Base-by-base conservation (phyloP, 2,113 vertebrate genomes). In the Dermatemys mawii region DNA sequence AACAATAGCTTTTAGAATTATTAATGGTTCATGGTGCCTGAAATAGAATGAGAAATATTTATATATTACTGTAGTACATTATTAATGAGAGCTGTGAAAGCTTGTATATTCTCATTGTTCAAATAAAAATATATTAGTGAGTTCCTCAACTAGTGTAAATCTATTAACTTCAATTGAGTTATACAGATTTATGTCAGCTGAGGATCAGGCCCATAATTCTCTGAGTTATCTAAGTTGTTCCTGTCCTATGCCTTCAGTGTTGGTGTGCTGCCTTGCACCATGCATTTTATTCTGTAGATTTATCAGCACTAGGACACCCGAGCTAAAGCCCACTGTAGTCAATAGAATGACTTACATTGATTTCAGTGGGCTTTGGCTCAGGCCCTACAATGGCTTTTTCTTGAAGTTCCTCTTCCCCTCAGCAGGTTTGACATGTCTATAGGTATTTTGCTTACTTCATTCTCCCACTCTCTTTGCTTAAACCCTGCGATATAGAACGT, bases 401-500 rank as follows among this genome's bases (percentile, higher is more conserved):
- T 94, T 95, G 83, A 92, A 86, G 32, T 32, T 32, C 27, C 11
- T 32, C 27, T 32, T 60, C 57, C 12, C 13, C 57, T 63, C 29
- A 63, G 57, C 57, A 63, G 29, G 29, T 63, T 35, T 63, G 57
- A 16, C 57, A 89, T 53, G 51, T 53, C 51, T 53, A 9, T 86
- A 96, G 29, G 19, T 46, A 73, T 89, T 93, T 95, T 87, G 24
- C 4, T 73, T 76, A 78, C 46, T 81, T 85, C 35, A 51, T 89
- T 93, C 86, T 91, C 12, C n/a, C 50, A 60, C 55, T 32, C 11
- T 32, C 12, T 67, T 21, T 85, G 11, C 6, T 53, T 89, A 89
- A 41, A n/a, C 94, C 24, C 73, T 90, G 83, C 75, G 78, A 87
- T 46, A 82, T 53, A 88, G 92, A 91, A 95, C 80, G 53, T 92